phyloP scores from a whole-genome alignment of 2,113 vertebrate species.

The Colinus virginianus region DNA sequence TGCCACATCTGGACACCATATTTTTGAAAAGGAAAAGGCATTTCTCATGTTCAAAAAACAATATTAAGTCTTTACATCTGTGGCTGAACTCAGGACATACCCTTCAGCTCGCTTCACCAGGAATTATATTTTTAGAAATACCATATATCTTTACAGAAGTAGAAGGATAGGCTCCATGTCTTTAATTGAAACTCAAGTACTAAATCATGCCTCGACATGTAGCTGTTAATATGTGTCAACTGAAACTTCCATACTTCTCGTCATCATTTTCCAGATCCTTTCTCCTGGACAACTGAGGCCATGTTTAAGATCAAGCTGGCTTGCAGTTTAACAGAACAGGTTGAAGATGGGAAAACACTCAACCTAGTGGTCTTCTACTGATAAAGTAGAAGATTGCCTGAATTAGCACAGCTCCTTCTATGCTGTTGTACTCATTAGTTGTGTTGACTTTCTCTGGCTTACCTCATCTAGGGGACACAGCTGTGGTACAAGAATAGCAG shows the following conservation, averaged over 20 bases:
- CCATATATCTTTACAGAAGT: background rate
- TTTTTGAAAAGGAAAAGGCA: conserved; percentile 17
- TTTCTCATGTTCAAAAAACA: background rate
- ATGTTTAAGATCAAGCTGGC: background rate
- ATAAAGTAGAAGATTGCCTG: background rate
- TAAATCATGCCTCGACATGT: background rate
- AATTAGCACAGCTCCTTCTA: background rate
- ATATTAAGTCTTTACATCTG: background rate
- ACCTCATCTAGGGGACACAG: background rate
- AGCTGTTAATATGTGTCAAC: background rate
- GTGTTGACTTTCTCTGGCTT: background rate
- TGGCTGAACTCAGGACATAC: background rate
- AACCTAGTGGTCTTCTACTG: background rate
- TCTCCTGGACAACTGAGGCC: background rate
- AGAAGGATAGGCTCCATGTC: background rate
- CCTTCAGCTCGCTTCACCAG: background rate
- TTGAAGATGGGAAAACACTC: background rate
- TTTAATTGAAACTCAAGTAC: background rate
- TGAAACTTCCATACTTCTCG: background rate
- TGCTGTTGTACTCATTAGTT: background rate
- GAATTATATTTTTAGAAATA: background rate
- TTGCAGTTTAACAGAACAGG: background rate
- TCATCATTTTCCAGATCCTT: background rate
- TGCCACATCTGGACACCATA: background rate
- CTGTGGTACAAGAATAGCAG: background rate